Percentiles rank a stretch among this genome's conserved stretches.
These are phyloP conservation scores for Apotomis turbidana DNA, from an alignment of 2,888 invertebrate genomes.

Conservation along the genomic window DNA sequence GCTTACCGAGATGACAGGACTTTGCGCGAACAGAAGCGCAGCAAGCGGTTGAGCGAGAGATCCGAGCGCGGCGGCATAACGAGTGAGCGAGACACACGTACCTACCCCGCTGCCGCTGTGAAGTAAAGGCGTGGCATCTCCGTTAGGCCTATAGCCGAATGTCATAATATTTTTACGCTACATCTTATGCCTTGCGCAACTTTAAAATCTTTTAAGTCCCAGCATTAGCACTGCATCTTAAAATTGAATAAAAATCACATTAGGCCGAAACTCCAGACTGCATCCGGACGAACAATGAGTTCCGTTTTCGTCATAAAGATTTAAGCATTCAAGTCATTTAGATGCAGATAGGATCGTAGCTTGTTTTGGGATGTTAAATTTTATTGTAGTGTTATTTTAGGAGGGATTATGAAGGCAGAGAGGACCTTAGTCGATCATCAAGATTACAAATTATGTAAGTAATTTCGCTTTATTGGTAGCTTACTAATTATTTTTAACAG, in stretches of 20 bases:
- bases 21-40: too few relatives aligned
- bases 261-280: slow-evolving; percentile 47
- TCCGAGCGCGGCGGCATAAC: too few relatives aligned
- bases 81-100: too few relatives aligned
- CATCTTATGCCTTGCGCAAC: slow-evolving; percentile 24
- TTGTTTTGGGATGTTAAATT: slow-evolving; percentile 36
- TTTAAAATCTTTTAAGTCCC: slow-evolving; percentile 50
- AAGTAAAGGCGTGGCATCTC: too few relatives aligned
- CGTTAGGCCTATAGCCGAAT: too few relatives aligned
- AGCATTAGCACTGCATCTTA: slow-evolving; percentile 63
- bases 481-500: too few relatives aligned
- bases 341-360: slow-evolving; percentile 34
- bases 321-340: slow-evolving; percentile 26
- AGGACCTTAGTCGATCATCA: background rate
- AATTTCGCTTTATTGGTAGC: background rate
- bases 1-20: too few relatives aligned
- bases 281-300: slow-evolving; percentile 35
- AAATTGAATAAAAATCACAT: slow-evolving; percentile 72
- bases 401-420: slow-evolving; percentile 14
- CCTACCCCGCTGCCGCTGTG: too few relatives aligned
- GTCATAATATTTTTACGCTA: background rate
- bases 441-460: slow-evolving; percentile 1
- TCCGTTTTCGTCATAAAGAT: slow-evolving; percentile 24
- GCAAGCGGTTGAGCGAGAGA: too few relatives aligned
- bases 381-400: slow-evolving; percentile 37